Evolutionary conservation across 2,797 vertebrate genomes (phyloP).

Genomic region (Anolis apletophallus): DNA sequence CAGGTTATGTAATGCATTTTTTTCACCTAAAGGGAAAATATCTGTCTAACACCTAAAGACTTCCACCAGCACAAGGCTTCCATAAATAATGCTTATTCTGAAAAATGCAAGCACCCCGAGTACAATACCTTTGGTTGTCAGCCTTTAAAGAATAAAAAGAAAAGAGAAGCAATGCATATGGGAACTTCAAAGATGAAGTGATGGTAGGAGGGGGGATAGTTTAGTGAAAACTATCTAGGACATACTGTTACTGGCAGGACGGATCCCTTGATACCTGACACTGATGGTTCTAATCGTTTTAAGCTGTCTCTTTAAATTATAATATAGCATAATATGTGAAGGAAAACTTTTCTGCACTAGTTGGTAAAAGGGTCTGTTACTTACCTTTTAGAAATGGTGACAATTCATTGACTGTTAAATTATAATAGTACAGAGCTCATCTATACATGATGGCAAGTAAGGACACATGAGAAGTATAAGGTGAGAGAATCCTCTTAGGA

Average conservation of each 20-base stretch:
- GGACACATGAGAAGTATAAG: not conserved
- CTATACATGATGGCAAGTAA: not conserved
- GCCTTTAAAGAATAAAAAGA: not conserved
- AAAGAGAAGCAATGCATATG: not conserved
- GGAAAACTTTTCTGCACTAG: not conserved
- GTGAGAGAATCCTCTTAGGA: not conserved
- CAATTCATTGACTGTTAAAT: not conserved
- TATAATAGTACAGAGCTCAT: not conserved
- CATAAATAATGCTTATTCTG: slow-evolving; percentile 5
- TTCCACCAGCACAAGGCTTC: not conserved
- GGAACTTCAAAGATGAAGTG: not conserved
- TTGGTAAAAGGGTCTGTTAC: not conserved
- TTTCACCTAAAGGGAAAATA: not conserved
- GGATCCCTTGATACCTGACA: slow-evolving; percentile 5
- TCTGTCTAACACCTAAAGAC: slow-evolving; percentile 13
- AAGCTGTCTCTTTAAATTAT: not conserved
- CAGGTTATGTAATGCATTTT: not conserved
- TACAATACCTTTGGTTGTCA: not conserved
- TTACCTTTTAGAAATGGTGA: not conserved
- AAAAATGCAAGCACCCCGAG: not conserved
- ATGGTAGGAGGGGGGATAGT: not conserved
- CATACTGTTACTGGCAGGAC: not conserved
- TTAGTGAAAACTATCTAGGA: not conserved
- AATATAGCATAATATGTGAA: slow-evolving; percentile 9
- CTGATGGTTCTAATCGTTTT: slow-evolving; percentile 16